Evolutionary conservation across 2,888 invertebrate genomes (phyloP).

Genomic region (Acrobasis consociella): DNA sequence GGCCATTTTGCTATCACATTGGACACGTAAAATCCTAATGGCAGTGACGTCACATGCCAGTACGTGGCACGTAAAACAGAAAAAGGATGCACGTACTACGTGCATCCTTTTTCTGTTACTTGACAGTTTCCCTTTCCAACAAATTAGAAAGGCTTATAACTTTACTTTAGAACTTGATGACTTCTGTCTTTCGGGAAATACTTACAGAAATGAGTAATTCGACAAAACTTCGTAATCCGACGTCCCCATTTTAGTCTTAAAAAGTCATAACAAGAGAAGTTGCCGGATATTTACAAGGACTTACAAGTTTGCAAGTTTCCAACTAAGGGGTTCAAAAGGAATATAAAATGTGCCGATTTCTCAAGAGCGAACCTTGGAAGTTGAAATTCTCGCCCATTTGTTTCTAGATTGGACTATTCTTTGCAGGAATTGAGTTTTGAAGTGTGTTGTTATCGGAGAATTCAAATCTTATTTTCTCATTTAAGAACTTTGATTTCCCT

Average conservation of each 20-base stretch:
- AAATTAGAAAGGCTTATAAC: no score
- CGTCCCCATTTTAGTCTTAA: not conserved
- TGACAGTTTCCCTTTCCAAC: no score
- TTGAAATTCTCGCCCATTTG: not conserved
- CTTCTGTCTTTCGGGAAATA: no score
- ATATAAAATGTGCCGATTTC: not conserved
- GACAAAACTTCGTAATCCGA: not conserved
- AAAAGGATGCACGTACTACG: no score
- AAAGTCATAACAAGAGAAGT: not conserved
- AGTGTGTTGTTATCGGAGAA: not conserved
- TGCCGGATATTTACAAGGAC: not conserved
- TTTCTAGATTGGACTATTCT: not conserved
- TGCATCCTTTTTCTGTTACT: no score
- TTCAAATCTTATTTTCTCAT: not conserved
- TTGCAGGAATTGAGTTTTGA: not conserved
- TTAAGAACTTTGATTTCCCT: not conserved
- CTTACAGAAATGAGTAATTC: not conserved
- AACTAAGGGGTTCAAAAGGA: not conserved
- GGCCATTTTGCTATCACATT: no score
- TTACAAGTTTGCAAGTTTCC: not conserved
- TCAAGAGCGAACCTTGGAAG: not conserved
- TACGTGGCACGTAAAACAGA: no score
- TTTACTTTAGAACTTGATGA: no score
- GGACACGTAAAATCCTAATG: no score
- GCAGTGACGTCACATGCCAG: no score